Percentiles rank a stretch among this genome's conserved stretches.
Evolutionary conservation across 2,113 vertebrate genomes (phyloP).

Genomic region (Burhinus oedicnemus): DNA sequence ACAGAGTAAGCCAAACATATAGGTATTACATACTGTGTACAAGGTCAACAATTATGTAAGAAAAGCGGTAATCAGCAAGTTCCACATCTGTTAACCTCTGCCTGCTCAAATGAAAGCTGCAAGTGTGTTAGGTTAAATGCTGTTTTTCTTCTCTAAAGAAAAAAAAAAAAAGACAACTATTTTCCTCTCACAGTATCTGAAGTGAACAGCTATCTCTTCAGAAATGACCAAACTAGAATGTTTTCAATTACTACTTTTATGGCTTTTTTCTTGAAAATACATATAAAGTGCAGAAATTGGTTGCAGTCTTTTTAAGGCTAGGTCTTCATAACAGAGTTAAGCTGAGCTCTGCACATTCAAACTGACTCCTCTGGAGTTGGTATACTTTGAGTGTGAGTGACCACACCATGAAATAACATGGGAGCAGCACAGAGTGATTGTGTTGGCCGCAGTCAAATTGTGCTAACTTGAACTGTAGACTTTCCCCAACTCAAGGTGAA

Average conservation of each 20-base stretch:
- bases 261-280: neutral
- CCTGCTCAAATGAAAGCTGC: neutral
- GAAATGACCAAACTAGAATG: neutral
- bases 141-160: neutral
- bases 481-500: neutral
- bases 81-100: neutral
- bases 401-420: constrained; percentile 62
- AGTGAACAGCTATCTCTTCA: neutral
- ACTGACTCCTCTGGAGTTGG: neutral
- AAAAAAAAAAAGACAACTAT: neutral
- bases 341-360: neutral
- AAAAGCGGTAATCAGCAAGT: neutral
- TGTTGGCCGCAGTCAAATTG: constrained; percentile 37
- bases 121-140: neutral
- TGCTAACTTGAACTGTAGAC: neutral
- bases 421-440: constrained; percentile 35
- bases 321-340: neutral
- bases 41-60: neutral
- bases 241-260: neutral
- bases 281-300: neutral
- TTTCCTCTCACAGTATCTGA: neutral
- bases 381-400: neutral
- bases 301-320: neutral
- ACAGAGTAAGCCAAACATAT: neutral
- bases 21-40: neutral